A percentile compares a stretch with the other conserved stretches of the same genome.
Conservation (phyloP, 2,113 vertebrate species). For the Tympanuchus pallidicinctus region DNA sequence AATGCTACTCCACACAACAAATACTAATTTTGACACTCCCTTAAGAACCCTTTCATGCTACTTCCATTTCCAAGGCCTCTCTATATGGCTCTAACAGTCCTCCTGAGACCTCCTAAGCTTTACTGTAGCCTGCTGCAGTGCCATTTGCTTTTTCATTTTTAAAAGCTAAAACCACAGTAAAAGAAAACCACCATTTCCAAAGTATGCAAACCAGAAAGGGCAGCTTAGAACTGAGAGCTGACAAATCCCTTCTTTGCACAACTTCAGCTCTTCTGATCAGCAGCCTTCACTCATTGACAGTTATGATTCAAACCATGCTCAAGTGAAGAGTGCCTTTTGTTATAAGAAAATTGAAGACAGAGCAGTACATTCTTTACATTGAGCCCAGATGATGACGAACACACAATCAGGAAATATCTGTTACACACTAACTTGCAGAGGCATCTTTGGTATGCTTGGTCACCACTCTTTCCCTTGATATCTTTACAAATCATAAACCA, state of each 20-base stretch:
- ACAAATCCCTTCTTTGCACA: not conserved
- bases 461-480: rapidly evolving
- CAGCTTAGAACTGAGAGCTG: not conserved
- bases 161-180: not conserved
- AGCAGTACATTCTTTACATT: too few species aligned
- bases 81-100: not conserved
- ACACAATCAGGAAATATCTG: not conserved
- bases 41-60: not conserved
- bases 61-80: too few species aligned
- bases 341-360: too few species aligned
- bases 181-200: not conserved
- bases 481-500: not conserved
- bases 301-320: not conserved
- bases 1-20: not conserved
- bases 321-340: not conserved
- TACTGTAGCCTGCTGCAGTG: not conserved
- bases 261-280: not conserved
- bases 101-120: not conserved
- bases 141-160: not conserved
- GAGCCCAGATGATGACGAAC: not conserved
- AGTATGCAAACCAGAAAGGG: too few species aligned
- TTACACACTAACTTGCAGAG: not conserved
- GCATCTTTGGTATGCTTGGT: too few species aligned
- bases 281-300: not conserved
- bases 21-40: not conserved